Evolutionary conservation across 1,140 invertebrate species (phyloP).

Genomic region (Coelopa frigida): DNA sequence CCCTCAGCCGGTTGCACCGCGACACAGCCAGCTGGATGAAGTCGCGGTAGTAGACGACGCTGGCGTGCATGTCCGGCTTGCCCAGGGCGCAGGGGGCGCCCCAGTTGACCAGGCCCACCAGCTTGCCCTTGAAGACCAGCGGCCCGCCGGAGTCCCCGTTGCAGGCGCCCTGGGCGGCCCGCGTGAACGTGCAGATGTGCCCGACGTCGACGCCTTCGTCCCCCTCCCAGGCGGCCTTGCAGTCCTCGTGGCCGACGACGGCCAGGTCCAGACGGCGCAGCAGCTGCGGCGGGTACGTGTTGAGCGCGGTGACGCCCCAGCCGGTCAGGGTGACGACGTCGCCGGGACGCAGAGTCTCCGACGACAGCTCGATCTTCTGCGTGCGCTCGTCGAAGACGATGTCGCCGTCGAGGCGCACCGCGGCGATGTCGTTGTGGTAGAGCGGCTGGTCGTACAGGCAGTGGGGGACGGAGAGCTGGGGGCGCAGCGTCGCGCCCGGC

Average conservation of each 20-base stretch:
- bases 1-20: constrained; percentile 2
- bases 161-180: constrained; percentile 48
- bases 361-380: constrained; percentile 29
- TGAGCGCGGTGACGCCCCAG: constrained; percentile 24
- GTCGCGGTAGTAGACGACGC: constrained; percentile 17
- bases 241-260: constrained; percentile 18
- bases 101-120: constrained; percentile 52
- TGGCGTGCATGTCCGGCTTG: constrained; percentile 47
- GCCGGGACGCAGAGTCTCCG: constrained; percentile 18
- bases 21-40: constrained; percentile 7
- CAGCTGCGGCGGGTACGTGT: constrained; percentile 14
- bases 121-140: constrained; percentile 37
- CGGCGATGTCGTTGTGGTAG: constrained; percentile 48
- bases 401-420: constrained; percentile 41
- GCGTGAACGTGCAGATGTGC: constrained; percentile 55
- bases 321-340: constrained; percentile 44
- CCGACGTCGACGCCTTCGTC: constrained; percentile 23
- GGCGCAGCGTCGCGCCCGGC: constrained; percentile 21
- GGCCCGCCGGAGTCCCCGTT: constrained; percentile 55
- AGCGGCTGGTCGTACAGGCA: constrained; percentile 32
- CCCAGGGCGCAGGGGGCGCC: constrained; percentile 49
- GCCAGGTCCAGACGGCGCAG: constrained; percentile 29
- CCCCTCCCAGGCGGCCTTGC: constrained; percentile 18
- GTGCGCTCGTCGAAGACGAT: constrained; percentile 47
- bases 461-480: constrained; percentile 20